These are phyloP conservation scores for Danio rerio DNA, from an alignment of 2,113 vertebrate species.

Conservation along the genomic window GRCz12tu NC_133197.1:16138001-16138500, in stretches of 20 bases:
- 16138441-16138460: not conserved
- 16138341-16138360: not conserved
- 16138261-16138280: not conserved
- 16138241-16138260: not conserved
- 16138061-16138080: too few relatives aligned
- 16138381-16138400: not conserved
- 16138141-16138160: too few relatives aligned
- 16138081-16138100: not conserved
- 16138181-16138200: too few relatives aligned
- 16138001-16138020: not conserved
- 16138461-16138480: slow-evolving; percentile 3
- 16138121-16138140: not conserved
- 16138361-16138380: not conserved
- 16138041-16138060: too few relatives aligned
- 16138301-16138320: not conserved
- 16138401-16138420: not conserved
- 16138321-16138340: not conserved
- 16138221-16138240: too few relatives aligned
- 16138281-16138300: not conserved
- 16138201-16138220: too few relatives aligned
- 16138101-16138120: not conserved
- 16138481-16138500: slow-evolving; percentile 2
- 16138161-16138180: too few relatives aligned
- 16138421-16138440: not conserved
- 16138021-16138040: too few relatives aligned